phyloP scores from a whole-genome alignment of 2,113 vertebrate species.

The Hoplias malabaricus region DNA sequence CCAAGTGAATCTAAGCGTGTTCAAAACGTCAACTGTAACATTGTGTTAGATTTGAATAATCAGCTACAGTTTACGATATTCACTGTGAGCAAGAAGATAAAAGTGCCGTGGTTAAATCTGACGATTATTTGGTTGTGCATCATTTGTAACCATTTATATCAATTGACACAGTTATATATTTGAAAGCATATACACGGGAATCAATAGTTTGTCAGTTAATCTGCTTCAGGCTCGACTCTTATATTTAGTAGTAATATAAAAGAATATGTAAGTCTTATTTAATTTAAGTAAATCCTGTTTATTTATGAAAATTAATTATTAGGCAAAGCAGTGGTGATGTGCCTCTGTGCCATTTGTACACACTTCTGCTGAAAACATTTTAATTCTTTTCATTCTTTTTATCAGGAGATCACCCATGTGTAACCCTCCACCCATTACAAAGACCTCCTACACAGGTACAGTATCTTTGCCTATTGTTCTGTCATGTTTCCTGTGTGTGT shows the following conservation, averaged over 20 bases:
- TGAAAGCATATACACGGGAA: too few relatives aligned
- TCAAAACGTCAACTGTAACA: neutral
- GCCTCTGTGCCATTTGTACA: neutral
- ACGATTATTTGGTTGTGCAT: too few relatives aligned
- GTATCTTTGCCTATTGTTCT: neutral
- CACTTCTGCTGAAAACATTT: neutral
- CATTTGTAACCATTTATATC: too few relatives aligned
- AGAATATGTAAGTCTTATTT: too few relatives aligned
- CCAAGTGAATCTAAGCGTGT: neutral
- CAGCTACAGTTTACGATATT: neutral
- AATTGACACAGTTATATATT: too few relatives aligned
- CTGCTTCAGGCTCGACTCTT: too few relatives aligned
- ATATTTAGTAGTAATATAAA: too few relatives aligned
- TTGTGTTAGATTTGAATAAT: neutral
- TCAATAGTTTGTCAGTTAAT: too few relatives aligned
- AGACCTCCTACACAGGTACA: conserved; percentile 94
- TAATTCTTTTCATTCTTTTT: conserved; percentile 37
- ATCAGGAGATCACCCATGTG: conserved; percentile 95
- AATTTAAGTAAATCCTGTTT: too few relatives aligned
- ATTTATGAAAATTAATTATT: too few relatives aligned
- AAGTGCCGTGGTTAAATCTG: neutral
- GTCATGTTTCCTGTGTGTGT: neutral
- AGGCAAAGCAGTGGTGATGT: too few relatives aligned
- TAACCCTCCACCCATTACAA: conserved; percentile 95
- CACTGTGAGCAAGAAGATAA: too few relatives aligned